A percentile compares a stretch with the other conserved stretches of the same genome.
Conservation (phyloP, 2,797 vertebrate genomes). For the Cichlasoma orientale region DNA sequence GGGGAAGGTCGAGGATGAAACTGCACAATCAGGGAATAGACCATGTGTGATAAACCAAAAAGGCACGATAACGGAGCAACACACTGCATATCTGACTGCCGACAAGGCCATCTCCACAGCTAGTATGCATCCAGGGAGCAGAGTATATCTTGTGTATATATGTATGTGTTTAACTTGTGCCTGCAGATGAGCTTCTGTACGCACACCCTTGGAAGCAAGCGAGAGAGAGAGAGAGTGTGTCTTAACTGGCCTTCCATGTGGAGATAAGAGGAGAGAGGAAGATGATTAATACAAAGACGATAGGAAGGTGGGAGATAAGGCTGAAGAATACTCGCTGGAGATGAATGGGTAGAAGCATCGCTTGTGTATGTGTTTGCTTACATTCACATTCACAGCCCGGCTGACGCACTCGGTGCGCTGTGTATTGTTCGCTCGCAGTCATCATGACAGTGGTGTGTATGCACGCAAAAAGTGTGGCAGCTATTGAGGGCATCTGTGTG, state of each 20-base stretch:
- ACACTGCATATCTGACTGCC: conserved; percentile 39
- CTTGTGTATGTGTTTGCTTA: conserved; percentile 10
- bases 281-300: conserved; percentile 66
- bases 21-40: conserved; percentile 40
- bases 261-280: conserved; percentile 63
- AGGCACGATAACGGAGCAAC: conserved; percentile 23
- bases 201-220: neutral
- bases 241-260: conserved; percentile 47
- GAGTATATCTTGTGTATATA: conserved; percentile 19
- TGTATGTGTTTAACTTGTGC: conserved; percentile 3
- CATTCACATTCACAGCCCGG: conserved; percentile 12
- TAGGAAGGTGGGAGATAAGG: conserved; percentile 63
- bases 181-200: conserved; percentile 22
- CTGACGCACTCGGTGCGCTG: conserved; percentile 12
- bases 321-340: conserved; percentile 47
- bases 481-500: conserved; percentile 35
- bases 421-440: conserved; percentile 36
- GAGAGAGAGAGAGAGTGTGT: neutral
- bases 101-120: conserved; percentile 47
- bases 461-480: conserved; percentile 22
- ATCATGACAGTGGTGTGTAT: conserved; percentile 37
- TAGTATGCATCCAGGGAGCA: conserved; percentile 3
- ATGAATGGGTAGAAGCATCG: conserved; percentile 37
- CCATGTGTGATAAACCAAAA: conserved; percentile 27
- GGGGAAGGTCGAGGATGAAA: conserved; percentile 46